Conservation (phyloP, 1,140 invertebrate species). For the Tenebrio molitor region DNA sequence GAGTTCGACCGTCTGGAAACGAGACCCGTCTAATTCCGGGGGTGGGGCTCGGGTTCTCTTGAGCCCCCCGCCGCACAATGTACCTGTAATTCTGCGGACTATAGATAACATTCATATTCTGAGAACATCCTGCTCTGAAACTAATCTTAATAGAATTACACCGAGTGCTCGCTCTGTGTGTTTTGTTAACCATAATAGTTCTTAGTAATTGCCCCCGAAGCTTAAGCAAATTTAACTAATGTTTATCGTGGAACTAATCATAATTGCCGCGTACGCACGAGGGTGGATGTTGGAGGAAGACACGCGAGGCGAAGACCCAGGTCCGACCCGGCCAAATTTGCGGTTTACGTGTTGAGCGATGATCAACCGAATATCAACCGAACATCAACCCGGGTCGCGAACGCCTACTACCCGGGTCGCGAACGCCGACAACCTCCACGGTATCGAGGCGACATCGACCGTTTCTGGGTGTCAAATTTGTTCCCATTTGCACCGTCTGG, state of each 20-base stretch:
- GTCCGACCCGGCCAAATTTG: no score
- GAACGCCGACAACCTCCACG: no score
- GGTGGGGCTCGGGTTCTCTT: not conserved
- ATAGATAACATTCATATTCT: conserved; percentile 52
- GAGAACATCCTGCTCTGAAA: conserved; percentile 37
- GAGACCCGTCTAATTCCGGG: conserved; percentile 40
- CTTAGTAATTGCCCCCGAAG: conserved; percentile 44
- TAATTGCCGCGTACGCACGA: conserved; percentile 27
- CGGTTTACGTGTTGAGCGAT: no score
- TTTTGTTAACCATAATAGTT: conserved; percentile 46
- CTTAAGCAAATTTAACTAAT: conserved; percentile 45
- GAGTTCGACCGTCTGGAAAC: conserved; percentile 49
- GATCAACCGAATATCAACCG: not conserved
- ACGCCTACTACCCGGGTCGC: no score
- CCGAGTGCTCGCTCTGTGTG: conserved; percentile 37
- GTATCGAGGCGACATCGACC: no score
- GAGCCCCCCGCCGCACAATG: conserved; percentile 4
- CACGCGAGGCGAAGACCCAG: not conserved
- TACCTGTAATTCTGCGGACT: conserved; percentile 48
- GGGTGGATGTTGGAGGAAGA: not conserved
- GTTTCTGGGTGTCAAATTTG: no score
- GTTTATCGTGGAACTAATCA: conserved; percentile 42
- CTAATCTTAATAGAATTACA: conserved; percentile 48
- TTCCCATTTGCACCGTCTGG: no score
- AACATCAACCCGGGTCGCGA: no score